Percentiles rank a stretch among this genome's conserved stretches.
phyloP scores from a whole-genome alignment of 1,140 invertebrate genomes.

The Drosophila nigromelanica region DNA sequence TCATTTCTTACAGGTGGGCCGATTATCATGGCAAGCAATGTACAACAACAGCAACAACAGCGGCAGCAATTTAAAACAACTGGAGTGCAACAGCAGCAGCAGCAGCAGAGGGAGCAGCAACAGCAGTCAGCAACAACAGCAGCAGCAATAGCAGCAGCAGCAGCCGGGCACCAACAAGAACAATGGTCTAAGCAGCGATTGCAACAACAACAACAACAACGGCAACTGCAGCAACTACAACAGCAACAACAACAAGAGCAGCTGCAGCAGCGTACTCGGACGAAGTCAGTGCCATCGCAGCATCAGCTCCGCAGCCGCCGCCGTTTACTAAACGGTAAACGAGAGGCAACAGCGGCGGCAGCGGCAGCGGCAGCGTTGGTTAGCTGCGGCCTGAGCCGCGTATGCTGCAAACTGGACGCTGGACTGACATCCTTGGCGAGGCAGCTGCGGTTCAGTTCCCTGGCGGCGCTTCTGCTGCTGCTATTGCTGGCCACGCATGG shows the following conservation, averaged over 20 bases:
- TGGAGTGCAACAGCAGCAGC: slow-evolving; percentile 41
- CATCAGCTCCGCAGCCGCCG: slow-evolving; percentile 13
- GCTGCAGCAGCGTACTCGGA: slow-evolving; percentile 39
- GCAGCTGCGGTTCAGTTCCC: slow-evolving; percentile 55
- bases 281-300: slow-evolving; percentile 1
- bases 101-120: slow-evolving; percentile 43
- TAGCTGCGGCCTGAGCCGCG: slow-evolving; percentile 36
- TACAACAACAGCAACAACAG: slow-evolving; percentile 66
- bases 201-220: slow-evolving; percentile 37
- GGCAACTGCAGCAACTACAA: slow-evolving; percentile 1
- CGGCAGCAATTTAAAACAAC: slow-evolving; percentile 57
- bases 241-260: slow-evolving; percentile 9
- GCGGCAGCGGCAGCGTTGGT: slow-evolving; percentile 10
- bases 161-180: slow-evolving; percentile 6
- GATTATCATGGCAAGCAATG: slow-evolving; percentile 83
- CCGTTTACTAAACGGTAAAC: slow-evolving; percentile 10
- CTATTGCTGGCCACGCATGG: slow-evolving; percentile 64
- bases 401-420: slow-evolving; percentile 62
- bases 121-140: slow-evolving; percentile 18
- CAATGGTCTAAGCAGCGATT: slow-evolving; percentile 24
- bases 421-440: slow-evolving; percentile 43
- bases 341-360: background rate
- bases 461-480: slow-evolving; percentile 54
- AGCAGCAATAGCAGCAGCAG: slow-evolving; percentile 16
- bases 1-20: slow-evolving; percentile 67